Evolutionary conservation across 2,797 vertebrate genomes (phyloP).

Genomic region (Paramormyrops hopkinsi): DNA sequence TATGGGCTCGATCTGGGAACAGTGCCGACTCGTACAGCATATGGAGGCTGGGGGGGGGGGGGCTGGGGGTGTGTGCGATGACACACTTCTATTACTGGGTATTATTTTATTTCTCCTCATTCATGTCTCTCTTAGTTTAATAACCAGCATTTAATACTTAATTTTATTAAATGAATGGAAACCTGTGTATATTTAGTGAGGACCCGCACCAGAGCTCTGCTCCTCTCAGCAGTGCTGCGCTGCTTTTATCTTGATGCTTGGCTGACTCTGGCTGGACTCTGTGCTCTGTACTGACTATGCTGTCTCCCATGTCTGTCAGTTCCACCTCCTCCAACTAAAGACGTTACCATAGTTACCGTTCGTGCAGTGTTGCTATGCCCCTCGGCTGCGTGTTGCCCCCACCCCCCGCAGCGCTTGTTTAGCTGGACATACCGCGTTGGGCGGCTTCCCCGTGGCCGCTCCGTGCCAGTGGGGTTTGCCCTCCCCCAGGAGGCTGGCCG

Average conservation of each 20-base stretch:
- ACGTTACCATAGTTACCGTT: not conserved
- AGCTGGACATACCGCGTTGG: not conserved
- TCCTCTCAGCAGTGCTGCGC: not conserved
- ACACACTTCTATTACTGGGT: not conserved
- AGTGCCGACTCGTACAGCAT: not conserved
- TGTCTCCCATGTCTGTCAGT: not conserved
- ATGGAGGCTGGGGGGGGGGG: not conserved
- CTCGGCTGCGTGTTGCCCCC: not conserved
- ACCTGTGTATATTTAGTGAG: not conserved
- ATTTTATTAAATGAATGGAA: not conserved
- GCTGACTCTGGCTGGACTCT: not conserved
- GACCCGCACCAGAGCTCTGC: not conserved
- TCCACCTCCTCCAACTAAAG: not conserved
- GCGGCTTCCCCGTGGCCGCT: not conserved
- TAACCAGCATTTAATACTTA: not conserved
- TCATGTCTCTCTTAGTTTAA: not conserved
- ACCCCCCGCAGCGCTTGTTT: not conserved
- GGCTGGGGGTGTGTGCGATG: not conserved
- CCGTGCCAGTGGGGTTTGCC: not conserved
- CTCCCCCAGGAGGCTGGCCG: not conserved
- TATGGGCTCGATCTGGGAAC: not conserved
- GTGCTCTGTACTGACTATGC: not conserved
- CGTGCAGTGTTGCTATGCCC: not conserved
- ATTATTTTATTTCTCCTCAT: not conserved
- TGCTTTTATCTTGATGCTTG: not conserved